phyloP scores from a whole-genome alignment of 2,113 vertebrate species.

The Perca fluviatilis region DNA sequence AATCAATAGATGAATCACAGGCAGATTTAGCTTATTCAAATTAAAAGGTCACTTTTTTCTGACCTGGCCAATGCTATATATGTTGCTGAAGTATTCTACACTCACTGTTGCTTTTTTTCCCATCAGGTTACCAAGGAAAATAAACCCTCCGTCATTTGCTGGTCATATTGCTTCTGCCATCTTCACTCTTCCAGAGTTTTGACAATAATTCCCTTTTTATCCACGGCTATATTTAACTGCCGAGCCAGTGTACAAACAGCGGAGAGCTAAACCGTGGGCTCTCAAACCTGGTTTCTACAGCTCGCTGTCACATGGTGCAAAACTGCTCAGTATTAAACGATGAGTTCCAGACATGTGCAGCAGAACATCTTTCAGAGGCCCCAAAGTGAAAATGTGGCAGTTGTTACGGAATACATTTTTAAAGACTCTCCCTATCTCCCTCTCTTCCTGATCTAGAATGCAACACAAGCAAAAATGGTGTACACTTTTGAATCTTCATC shows the following conservation, averaged over 20 bases:
- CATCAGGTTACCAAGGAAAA: constrained; percentile 72
- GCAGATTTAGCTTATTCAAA: constrained; percentile 29
- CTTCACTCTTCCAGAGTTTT: constrained; percentile 56
- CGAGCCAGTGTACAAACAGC: constrained; percentile 45
- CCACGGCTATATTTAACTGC: constrained; percentile 54
- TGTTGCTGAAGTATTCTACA: constrained; percentile 36
- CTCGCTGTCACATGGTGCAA: constrained; percentile 16
- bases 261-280: constrained; percentile 45
- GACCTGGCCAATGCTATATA: constrained; percentile 46
- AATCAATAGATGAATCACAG: constrained; percentile 43
- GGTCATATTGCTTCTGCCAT: constrained; percentile 66
- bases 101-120: constrained; percentile 57
- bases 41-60: constrained; percentile 46
- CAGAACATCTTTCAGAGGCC: neutral
- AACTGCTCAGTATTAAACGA: constrained; percentile 21
- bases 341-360: neutral
- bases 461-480: neutral
- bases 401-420: neutral
- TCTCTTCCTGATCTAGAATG: neutral
- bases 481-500: neutral
- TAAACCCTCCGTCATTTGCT: constrained; percentile 47
- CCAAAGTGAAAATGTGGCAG: neutral
- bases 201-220: constrained; percentile 57
- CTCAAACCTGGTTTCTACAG: constrained; percentile 37
- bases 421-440: neutral